These are phyloP conservation scores for Noctua janthe DNA, from an alignment of 2,888 invertebrate species.

Conservation along the genomic window DNA sequence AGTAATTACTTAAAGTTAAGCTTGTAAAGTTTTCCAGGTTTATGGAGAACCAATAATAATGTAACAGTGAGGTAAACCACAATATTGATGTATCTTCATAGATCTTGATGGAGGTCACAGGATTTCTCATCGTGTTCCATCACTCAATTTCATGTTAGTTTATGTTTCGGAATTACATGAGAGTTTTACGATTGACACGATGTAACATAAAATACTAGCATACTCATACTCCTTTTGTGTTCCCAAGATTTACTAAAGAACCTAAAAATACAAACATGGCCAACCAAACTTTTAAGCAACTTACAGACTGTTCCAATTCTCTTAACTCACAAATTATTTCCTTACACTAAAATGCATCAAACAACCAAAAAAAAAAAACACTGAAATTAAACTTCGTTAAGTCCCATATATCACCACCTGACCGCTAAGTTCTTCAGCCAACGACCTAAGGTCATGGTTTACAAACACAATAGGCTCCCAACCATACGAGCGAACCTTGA, in stretches of 20 bases:
- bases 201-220: background rate
- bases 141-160: slow-evolving; percentile 26
- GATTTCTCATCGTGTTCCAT: slow-evolving; percentile 30
- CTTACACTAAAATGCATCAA: background rate
- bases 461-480: slow-evolving; percentile 39
- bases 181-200: background rate
- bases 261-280: background rate
- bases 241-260: background rate
- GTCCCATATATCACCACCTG: background rate
- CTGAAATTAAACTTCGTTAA: background rate
- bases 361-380: background rate
- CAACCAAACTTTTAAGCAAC: background rate
- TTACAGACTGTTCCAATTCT: background rate
- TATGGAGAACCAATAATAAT: slow-evolving; percentile 2
- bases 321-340: background rate
- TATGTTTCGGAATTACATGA: slow-evolving; percentile 7
- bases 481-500: slow-evolving; percentile 60
- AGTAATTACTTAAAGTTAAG: background rate
- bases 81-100: slow-evolving; percentile 12
- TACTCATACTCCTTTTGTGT: too few relatives aligned
- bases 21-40: background rate
- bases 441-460: slow-evolving; percentile 57
- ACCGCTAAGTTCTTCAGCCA: slow-evolving; percentile 27
- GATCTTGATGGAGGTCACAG: slow-evolving; percentile 20
- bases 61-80: slow-evolving; percentile 40